phyloP scores from a whole-genome alignment of 1,140 invertebrate species.

The Rhopalosiphum padi region DNA sequence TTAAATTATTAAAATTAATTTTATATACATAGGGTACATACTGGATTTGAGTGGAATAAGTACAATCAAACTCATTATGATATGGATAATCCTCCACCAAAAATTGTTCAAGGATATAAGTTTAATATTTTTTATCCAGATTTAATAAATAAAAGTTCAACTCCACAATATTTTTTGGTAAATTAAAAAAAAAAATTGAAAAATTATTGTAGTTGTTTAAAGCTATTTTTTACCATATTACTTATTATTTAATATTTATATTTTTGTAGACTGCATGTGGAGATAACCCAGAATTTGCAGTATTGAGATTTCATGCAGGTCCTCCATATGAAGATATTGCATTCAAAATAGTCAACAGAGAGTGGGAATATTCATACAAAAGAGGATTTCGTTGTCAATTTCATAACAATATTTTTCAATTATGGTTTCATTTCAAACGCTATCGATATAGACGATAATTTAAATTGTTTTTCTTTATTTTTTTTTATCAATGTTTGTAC shows the following conservation, averaged over 20 bases:
- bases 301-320: constrained; percentile 93
- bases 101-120: constrained; percentile 99
- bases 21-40: constrained; percentile 72
- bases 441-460: constrained; percentile 92
- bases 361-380: constrained; percentile 99
- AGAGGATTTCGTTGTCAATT: constrained; percentile 98
- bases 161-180: constrained; percentile 92
- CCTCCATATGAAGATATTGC: constrained; percentile 99
- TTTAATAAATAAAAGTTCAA: constrained; percentile 92
- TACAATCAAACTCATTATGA: constrained; percentile 99
- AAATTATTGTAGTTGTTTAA: neutral
- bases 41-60: constrained; percentile 99
- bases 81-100: constrained; percentile 99
- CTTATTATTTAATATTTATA: constrained; percentile 52
- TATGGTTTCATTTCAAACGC: constrained; percentile 99
- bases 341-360: constrained; percentile 98
- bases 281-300: constrained; percentile 94
- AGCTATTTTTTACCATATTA: constrained; percentile 34
- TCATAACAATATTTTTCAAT: constrained; percentile 98
- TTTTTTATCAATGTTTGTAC: neutral
- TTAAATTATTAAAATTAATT: constrained; percentile 27
- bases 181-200: constrained; percentile 61
- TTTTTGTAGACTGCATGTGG: constrained; percentile 81
- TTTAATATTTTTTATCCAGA: constrained; percentile 99
- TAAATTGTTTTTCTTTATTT: neutral